phyloP scores from a whole-genome alignment of 2,888 invertebrate species.

The Phaonia tiefii region DNA sequence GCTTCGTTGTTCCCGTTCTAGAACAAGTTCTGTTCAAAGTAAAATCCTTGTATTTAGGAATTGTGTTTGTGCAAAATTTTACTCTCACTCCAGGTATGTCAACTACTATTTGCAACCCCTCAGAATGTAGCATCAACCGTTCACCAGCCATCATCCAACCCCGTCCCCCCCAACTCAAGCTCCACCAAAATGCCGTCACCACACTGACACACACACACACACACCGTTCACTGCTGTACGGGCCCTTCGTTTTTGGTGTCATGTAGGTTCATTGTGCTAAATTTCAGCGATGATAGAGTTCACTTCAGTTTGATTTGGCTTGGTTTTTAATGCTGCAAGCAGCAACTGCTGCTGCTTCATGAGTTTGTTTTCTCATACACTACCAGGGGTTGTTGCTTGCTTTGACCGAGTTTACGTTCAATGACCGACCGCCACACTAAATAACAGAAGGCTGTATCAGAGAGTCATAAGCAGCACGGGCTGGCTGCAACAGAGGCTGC shows the following conservation, averaged over 20 bases:
- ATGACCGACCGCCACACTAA: constrained; percentile 70
- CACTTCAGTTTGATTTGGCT: constrained; percentile 58
- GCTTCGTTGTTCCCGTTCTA: too few relatives aligned
- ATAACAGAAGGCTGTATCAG: constrained; percentile 7
- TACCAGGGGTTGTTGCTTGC: constrained; percentile 79
- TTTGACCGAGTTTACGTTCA: constrained; percentile 79
- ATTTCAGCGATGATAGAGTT: constrained; percentile 66
- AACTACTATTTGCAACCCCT: constrained; percentile 2
- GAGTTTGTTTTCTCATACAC: constrained; percentile 68
- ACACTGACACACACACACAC: background rate
- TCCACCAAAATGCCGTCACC: too few relatives aligned
- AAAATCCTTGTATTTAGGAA: background rate
- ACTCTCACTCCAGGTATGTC: background rate
- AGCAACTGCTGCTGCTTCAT: constrained; percentile 36
- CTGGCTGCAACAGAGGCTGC: constrained; percentile 4
- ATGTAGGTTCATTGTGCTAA: constrained; percentile 69
- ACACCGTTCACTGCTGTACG: constrained; percentile 6
- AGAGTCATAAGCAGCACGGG: constrained; percentile 38
- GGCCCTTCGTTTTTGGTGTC: constrained; percentile 53
- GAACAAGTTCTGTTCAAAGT: too few relatives aligned
- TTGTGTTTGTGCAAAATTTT: background rate
- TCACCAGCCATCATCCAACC: background rate
- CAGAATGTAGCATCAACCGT: too few relatives aligned
- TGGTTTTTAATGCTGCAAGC: constrained; percentile 13
- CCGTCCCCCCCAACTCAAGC: background rate